These are phyloP conservation scores for Steromphala cineraria DNA, from an alignment of 2,888 invertebrate species.

Conservation along the genomic window DNA sequence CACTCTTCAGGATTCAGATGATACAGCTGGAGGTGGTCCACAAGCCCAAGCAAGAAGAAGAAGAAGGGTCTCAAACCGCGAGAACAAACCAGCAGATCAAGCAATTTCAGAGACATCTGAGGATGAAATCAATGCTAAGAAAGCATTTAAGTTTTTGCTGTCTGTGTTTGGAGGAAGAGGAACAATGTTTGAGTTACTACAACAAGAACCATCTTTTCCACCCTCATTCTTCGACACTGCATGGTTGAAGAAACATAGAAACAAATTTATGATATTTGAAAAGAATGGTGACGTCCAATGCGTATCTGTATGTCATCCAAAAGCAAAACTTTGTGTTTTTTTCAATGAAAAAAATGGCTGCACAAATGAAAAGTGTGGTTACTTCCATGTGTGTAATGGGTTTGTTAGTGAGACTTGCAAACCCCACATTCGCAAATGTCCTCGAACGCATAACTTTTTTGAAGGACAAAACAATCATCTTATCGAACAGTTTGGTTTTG, in stretches of 20 bases:
- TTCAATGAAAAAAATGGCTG: neutral
- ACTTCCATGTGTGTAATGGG: neutral
- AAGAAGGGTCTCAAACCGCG: neutral
- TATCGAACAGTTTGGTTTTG: neutral
- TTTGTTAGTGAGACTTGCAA: slow-evolving; percentile 5
- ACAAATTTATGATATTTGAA: slow-evolving; percentile 2
- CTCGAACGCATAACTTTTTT: neutral
- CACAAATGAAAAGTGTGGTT: neutral
- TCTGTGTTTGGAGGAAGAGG: slow-evolving; percentile 2
- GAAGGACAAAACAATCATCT: neutral
- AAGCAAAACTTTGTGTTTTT: neutral
- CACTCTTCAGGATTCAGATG: neutral
- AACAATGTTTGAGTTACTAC: neutral
- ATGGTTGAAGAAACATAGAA: neutral
- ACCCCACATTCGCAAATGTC: neutral
- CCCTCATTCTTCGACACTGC: neutral
- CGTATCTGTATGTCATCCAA: neutral
- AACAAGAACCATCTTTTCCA: neutral
- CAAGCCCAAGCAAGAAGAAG: neutral
- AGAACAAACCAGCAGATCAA: neutral
- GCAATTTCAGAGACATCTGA: neutral
- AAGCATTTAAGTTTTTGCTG: neutral
- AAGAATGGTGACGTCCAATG: neutral
- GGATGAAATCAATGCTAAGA: neutral
- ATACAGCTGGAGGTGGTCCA: neutral